phyloP scores from a whole-genome alignment of 2,888 invertebrate species.

The Rhabditophanes sp. region DNA sequence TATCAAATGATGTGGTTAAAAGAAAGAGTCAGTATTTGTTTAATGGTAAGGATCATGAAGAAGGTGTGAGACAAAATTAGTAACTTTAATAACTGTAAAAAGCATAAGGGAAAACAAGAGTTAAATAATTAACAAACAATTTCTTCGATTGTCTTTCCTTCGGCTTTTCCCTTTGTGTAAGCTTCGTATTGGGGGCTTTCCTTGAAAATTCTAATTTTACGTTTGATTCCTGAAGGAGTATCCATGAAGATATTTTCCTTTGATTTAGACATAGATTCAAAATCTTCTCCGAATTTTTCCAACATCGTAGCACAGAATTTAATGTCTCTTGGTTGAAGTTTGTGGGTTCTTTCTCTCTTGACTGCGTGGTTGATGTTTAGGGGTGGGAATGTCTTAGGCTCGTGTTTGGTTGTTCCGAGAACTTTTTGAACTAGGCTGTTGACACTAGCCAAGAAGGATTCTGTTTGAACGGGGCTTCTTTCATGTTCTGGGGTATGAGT shows the following conservation, averaged over 20 bases:
- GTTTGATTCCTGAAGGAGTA: slow-evolving; percentile 22
- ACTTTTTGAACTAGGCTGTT: no score
- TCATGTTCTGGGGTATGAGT: no score
- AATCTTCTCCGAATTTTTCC: slow-evolving; percentile 31
- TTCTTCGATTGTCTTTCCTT: slow-evolving; percentile 7
- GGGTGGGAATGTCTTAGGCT: no score
- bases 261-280: slow-evolving; percentile 33
- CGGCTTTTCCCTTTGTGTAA: slow-evolving; percentile 9
- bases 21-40: no score
- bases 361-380: no score
- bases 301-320: slow-evolving; percentile 36
- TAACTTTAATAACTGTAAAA: no score
- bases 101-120: no score
- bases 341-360: slow-evolving; percentile 30
- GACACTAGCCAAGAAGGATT: neutral
- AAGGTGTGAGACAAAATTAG: no score
- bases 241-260: slow-evolving; percentile 31
- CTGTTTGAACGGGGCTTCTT: neutral
- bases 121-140: no score
- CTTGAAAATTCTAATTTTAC: slow-evolving; percentile 37
- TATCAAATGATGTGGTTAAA: no score
- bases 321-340: slow-evolving; percentile 33
- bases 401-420: slow-evolving; percentile 1
- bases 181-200: slow-evolving; percentile 13
- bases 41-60: no score